Conservation (phyloP, 2,888 invertebrate genomes). For the Lithophane leautieri region DNA sequence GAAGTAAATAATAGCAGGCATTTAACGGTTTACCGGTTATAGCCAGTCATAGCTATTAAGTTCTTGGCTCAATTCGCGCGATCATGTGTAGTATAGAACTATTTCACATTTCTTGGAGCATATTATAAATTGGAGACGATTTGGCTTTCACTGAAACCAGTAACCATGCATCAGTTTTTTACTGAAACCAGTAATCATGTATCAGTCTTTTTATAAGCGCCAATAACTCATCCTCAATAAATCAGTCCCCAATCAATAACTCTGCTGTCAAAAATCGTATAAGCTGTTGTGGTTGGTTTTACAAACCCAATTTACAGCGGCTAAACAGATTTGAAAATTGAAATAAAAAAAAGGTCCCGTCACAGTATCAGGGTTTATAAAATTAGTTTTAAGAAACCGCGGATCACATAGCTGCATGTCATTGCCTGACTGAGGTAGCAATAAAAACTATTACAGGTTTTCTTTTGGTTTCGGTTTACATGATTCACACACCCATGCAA, state of each 20-base stretch:
- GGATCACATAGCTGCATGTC: not conserved
- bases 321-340: not conserved
- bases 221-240: not conserved
- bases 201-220: not conserved
- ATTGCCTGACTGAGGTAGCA: not conserved
- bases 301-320: no score
- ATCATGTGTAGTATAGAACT: slow-evolving; percentile 45
- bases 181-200: not conserved
- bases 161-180: no score
- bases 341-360: not conserved
- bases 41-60: not conserved
- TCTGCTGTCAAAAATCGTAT: no score
- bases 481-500: not conserved
- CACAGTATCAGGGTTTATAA: not conserved
- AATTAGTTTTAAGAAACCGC: not conserved
- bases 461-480: not conserved
- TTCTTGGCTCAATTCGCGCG: slow-evolving; percentile 63
- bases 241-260: not conserved
- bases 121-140: slow-evolving; percentile 24
- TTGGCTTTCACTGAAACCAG: not conserved
- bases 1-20: no score
- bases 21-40: no score
- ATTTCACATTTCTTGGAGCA: slow-evolving; percentile 42
- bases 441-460: not conserved
- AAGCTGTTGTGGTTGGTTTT: not conserved